Evolutionary conservation across 2,797 vertebrate species (phyloP).

Genomic region (Chaenodraco wilsoni): DNA sequence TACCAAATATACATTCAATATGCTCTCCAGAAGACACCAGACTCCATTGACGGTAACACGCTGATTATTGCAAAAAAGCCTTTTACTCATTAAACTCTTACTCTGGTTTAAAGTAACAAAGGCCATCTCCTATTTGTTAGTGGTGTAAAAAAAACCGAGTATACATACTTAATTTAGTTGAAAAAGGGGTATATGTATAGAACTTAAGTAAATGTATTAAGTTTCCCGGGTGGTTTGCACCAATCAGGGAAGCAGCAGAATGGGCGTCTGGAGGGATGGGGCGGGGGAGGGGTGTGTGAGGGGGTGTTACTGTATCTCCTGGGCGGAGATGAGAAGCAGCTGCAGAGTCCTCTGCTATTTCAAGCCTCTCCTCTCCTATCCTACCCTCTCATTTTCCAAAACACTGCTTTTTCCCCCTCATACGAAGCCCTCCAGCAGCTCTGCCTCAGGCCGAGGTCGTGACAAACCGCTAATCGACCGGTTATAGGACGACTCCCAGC

Average conservation of each 20-base stretch:
- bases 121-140: too few relatives aligned
- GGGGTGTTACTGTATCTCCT: slow-evolving; percentile 56
- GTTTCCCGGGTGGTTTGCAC: background rate
- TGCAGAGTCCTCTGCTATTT: slow-evolving; percentile 79
- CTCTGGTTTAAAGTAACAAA: too few relatives aligned
- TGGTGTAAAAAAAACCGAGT: too few relatives aligned
- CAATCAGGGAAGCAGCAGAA: slow-evolving; percentile 5
- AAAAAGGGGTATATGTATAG: background rate
- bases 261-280: background rate
- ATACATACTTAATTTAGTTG: too few relatives aligned
- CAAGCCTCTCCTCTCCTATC: slow-evolving; percentile 71
- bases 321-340: slow-evolving; percentile 75
- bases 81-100: too few relatives aligned
- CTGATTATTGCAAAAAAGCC: too few relatives aligned
- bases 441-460: slow-evolving; percentile 49
- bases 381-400: slow-evolving; percentile 85
- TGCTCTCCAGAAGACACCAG: too few relatives aligned
- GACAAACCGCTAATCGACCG: slow-evolving; percentile 64
- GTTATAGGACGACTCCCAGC: slow-evolving; percentile 52
- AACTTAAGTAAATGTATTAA: background rate
- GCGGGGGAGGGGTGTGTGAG: background rate
- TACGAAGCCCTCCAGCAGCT: slow-evolving; percentile 33
- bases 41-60: too few relatives aligned
- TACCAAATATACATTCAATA: too few relatives aligned
- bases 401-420: slow-evolving; percentile 67